Evolutionary conservation across 2,888 invertebrate species (phyloP).

Genomic region (Drosophila falleni): DNA sequence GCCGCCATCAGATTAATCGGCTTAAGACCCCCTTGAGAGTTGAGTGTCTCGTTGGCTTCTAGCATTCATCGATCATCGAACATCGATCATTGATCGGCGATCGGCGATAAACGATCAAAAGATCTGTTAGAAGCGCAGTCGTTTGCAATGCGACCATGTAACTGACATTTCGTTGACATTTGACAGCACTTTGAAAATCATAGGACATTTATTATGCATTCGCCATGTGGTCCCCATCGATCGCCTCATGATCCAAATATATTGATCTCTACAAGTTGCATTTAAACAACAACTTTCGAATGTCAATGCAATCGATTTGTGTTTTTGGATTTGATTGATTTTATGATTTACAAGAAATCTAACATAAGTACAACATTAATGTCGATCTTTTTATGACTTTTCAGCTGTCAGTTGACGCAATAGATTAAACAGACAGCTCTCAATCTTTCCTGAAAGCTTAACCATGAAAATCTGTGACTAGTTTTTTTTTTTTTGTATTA

Average conservation of each 20-base stretch:
- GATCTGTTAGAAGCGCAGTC: conserved; percentile 51
- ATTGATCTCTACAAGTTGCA: conserved; percentile 7
- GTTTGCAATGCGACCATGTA: conserved; percentile 56
- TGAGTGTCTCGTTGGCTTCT: conserved; percentile 51
- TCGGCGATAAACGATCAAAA: conserved; percentile 29
- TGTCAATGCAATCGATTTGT: conserved; percentile 28
- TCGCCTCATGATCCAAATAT: conserved; percentile 13
- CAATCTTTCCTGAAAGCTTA: neutral
- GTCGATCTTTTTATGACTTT: neutral
- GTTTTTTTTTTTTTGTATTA: neutral
- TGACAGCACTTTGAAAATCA: conserved; percentile 67
- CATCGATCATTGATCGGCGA: conserved; percentile 11
- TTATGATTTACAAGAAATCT: conserved; percentile 10
- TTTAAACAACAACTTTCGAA: conserved; percentile 27
- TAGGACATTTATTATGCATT: conserved; percentile 72
- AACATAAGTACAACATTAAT: conserved; percentile 19
- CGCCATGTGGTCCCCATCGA: conserved; percentile 38
- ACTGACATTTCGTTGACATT: conserved; percentile 73
- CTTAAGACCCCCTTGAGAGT: conserved; percentile 21
- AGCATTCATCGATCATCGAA: conserved; percentile 32
- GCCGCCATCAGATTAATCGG: conserved; percentile 43
- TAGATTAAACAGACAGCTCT: neutral
- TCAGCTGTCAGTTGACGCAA: conserved; percentile 2
- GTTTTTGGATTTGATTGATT: neutral
- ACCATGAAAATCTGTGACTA: neutral